Conservation (phyloP, 92 coral and sea anemone genomes). For the Epizoanthus fatuus region DNA sequence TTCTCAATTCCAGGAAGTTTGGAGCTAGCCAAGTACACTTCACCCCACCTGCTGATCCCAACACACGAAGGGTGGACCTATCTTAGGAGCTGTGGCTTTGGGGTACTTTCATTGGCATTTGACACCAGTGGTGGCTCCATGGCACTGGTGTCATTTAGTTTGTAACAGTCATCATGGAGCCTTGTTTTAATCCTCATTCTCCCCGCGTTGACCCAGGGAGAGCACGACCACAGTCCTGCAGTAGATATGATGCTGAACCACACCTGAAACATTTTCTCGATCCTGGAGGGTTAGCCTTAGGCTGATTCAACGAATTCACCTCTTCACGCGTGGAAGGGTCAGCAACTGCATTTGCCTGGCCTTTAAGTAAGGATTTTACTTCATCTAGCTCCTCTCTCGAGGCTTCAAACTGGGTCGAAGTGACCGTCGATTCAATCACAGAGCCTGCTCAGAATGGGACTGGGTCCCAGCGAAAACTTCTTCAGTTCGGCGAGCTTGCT, state of each 20-base stretch:
- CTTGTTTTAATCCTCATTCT: conserved; percentile 1
- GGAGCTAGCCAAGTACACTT: conserved; percentile 41
- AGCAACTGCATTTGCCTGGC: background rate
- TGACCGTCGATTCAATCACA: background rate
- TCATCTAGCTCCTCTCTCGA: background rate
- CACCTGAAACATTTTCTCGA: conserved; percentile 32
- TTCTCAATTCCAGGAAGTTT: conserved; percentile 34
- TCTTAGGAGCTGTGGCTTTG: conserved; percentile 44
- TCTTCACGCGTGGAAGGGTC: conserved; percentile 11
- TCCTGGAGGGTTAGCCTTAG: background rate
- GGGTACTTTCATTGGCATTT: conserved; percentile 35
- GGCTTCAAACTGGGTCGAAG: background rate
- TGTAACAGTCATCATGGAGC: conserved; percentile 19
- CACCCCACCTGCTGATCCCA: conserved; percentile 31
- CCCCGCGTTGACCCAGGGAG: background rate
- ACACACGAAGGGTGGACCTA: conserved; percentile 45
- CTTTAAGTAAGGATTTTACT: background rate
- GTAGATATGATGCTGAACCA: conserved; percentile 22
- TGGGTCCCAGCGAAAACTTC: conserved; percentile 38
- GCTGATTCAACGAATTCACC: conserved; percentile 7
- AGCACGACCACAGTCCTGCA: conserved; percentile 22
- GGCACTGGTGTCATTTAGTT: conserved; percentile 44
- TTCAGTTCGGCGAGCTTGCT: conserved; percentile 24
- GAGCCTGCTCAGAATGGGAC: background rate
- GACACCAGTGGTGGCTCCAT: conserved; percentile 46